Evolutionary conservation across 2,797 vertebrate genomes (phyloP), one percentile per base, ranked within the genome.

Genomic region (Lophotriccus pileatus): DNA sequence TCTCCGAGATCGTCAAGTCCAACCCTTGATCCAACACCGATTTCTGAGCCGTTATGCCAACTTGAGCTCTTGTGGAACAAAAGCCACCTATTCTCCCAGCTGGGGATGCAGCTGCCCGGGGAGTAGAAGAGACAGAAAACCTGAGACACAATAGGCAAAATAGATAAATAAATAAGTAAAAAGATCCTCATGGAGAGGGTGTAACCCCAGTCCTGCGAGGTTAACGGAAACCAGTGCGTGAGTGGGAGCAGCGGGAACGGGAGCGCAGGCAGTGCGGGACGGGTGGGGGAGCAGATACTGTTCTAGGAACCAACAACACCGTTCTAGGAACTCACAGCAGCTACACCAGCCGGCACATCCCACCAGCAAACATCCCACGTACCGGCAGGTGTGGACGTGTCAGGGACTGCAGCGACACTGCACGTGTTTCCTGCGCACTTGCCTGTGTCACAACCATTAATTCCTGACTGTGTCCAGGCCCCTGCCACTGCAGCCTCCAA

Each of bases 251-350:
- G 24, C 8, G 14, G 30, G 34, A 87, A 55, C 50, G 60, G n/a
- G 27, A 91, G 27, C 0, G 1, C 24, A 5, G 27, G 53, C 3
- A 0, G 25, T 0, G 0, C 8, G 7, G 44, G 25, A 46, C 0
- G 1, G 19, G 4, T 24, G 7, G 17, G 19, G 30, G 11, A 67
- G 24, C 74, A 63, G 34, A 34, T 30, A 39, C 9, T 27, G 14
- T 43, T 75, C 63, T 68, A 66, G 68, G 55, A 82, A 47, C 7
- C 7, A 19, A 17, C 3, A 8, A 27, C 49, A 17, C 7, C 16
- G 15, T 80, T 84, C 41, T 52, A 63, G 60, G 74, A 76, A 30
- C 15, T 43, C 27, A 28, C 3, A 10, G 47, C 67, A 67, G 21
- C n/a, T 5, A 1, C 6, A 0, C 17, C 15, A 50, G 6, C 39